These are phyloP conservation scores for Drosophila serrata DNA, from an alignment of 1,140 invertebrate species.

Conservation along the genomic window DNA sequence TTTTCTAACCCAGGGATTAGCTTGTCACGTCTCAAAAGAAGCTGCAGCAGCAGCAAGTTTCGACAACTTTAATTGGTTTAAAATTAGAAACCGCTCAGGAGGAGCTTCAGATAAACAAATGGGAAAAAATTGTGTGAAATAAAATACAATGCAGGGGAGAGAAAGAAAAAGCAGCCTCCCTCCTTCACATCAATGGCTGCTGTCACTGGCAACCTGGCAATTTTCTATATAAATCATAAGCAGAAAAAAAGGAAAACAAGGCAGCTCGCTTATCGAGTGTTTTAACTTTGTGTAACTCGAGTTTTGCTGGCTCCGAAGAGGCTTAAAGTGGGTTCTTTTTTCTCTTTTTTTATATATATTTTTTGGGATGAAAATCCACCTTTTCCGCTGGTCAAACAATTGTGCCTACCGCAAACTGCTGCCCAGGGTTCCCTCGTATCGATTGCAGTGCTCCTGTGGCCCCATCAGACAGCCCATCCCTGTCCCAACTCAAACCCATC, in stretches of 20 bases:
- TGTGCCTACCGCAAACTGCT: slow-evolving; percentile 65
- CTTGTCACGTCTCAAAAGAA: slow-evolving; percentile 35
- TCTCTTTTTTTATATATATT: not conserved
- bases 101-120: slow-evolving; percentile 55
- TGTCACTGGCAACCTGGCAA: slow-evolving; percentile 65
- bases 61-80: slow-evolving; percentile 79
- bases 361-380: slow-evolving; percentile 26
- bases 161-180: slow-evolving; percentile 3
- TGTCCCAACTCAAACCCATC: slow-evolving; percentile 3
- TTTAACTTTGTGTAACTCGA: slow-evolving; percentile 64
- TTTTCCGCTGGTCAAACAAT: slow-evolving; percentile 59
- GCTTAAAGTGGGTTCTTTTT: slow-evolving; percentile 1
- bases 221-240: slow-evolving; percentile 53
- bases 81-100: slow-evolving; percentile 62
- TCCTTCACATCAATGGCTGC: slow-evolving; percentile 70
- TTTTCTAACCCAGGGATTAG: slow-evolving; percentile 57
- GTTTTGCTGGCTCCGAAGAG: slow-evolving; percentile 9
- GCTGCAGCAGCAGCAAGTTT: slow-evolving; percentile 49
- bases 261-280: slow-evolving; percentile 68
- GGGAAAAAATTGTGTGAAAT: slow-evolving; percentile 59
- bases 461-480: slow-evolving; percentile 6
- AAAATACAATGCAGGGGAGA: slow-evolving; percentile 22
- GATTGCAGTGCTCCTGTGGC: slow-evolving; percentile 53
- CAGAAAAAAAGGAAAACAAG: slow-evolving; percentile 37
- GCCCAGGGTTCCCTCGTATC: slow-evolving; percentile 45